A percentile compares a stretch with the other conserved stretches of the same genome.
Conservation (phyloP, 2,113 vertebrate species). For the Crotalus tigris region DNA sequence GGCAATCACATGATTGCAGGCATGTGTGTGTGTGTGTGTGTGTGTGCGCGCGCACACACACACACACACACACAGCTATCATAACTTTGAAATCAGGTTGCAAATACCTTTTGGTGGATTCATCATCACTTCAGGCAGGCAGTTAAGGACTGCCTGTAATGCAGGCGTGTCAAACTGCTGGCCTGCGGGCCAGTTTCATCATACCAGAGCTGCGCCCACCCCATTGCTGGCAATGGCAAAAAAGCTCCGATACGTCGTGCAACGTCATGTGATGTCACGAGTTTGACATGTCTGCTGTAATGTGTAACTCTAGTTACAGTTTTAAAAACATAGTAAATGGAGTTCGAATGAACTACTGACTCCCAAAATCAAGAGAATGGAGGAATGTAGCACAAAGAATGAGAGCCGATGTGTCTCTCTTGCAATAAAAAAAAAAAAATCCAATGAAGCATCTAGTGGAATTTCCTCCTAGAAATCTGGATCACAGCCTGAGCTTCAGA, state of each 20-base stretch:
- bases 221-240: too few relatives aligned
- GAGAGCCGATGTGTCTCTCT: neutral
- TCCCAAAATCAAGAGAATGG: neutral
- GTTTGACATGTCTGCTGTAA: neutral
- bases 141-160: neutral
- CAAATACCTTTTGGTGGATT: neutral
- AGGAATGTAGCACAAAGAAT: neutral
- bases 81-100: neutral
- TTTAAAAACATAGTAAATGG: neutral
- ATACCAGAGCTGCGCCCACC: too few relatives aligned
- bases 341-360: neutral
- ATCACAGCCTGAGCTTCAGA: neutral
- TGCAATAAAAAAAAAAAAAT: neutral
- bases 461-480: neutral
- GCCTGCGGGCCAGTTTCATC: too few relatives aligned
- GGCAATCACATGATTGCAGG: neutral
- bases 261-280: too few relatives aligned
- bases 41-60: rapidly evolving
- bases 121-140: neutral
- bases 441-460: neutral
- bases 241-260: too few relatives aligned
- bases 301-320: neutral
- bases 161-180: too few relatives aligned
- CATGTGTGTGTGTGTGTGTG: neutral
- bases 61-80: too few relatives aligned